Conservation (phyloP, 2,797 vertebrate genomes). For the Falco cherrug region DNA sequence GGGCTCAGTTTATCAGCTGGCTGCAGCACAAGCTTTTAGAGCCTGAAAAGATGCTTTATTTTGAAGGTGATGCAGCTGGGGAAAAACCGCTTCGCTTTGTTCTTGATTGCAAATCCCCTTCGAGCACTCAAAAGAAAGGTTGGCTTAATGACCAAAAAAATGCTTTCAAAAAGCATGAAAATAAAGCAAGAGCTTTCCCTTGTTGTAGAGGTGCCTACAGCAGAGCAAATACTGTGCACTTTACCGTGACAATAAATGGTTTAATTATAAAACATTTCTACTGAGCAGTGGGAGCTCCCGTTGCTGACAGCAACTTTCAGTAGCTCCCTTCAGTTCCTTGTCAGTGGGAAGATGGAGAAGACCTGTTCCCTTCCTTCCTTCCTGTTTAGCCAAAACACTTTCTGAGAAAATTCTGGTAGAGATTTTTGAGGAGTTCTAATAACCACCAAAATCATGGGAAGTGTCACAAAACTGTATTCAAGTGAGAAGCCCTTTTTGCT, state of each 20-base stretch:
- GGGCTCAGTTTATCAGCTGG: neutral
- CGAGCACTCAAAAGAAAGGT: neutral
- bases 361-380: neutral
- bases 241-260: neutral
- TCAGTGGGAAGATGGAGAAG: neutral
- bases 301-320: neutral
- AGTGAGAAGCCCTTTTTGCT: neutral
- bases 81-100: neutral
- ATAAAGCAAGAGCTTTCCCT: neutral
- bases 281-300: neutral
- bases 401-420: neutral
- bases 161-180: neutral
- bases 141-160: neutral
- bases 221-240: neutral
- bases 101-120: neutral
- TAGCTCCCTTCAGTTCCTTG: fast-evolving
- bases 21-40: neutral
- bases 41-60: neutral
- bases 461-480: neutral
- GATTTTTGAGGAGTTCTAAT: neutral
- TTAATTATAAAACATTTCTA: neutral
- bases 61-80: neutral
- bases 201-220: neutral
- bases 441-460: neutral
- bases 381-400: neutral